Evolutionary conservation across 2,888 invertebrate species (phyloP), one percentile per base, ranked within the genome.

Genomic region (Celastrina argiolus): DNA sequence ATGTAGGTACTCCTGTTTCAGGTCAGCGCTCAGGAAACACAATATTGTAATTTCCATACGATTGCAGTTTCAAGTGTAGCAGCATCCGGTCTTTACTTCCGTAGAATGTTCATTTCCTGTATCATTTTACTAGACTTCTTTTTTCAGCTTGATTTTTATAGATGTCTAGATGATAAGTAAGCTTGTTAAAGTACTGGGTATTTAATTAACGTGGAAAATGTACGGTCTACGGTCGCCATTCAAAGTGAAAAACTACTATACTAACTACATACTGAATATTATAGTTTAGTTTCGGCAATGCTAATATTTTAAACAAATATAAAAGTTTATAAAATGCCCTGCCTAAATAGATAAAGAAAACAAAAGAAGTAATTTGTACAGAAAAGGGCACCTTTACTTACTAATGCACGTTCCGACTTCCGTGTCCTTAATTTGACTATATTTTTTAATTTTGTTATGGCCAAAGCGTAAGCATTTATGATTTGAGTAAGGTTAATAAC

Each of bases 11-110:
- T 58, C 67, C 41, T 70, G 67, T 76, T 76, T 70, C 76, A 73
- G 75, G 74, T 76, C 77, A 77, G 70, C 73, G 74, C 74, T 74
- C 81, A 82, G 83, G 84, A 86, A 83, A 78, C 59, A 42, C 77
- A 75, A n/a, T n/a, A n/a, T 76, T 73, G 74, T 74, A 74, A 84
- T 85, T 86, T 85, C 81, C 83, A 86, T 83, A 81, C 76, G 77
- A 78, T 81, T 83, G 79, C 81, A 82, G 83, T 85, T 81, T 81
- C 78, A 81, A 84, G 82, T 84, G 77, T 78, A 74, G 71, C 74
- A 74, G 75, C 78, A 78, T 85, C 83, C 85, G 82, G 79, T 76
- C 77, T 75, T 76, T 71, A 78, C 78, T 83, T 70, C 71, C 71
- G 70, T 61, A 39, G 68, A 56, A 67, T 64, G 81, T 82, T 82